Evolutionary conservation across 2,888 invertebrate species (phyloP).

Genomic region (Plagodis pulveraria): DNA sequence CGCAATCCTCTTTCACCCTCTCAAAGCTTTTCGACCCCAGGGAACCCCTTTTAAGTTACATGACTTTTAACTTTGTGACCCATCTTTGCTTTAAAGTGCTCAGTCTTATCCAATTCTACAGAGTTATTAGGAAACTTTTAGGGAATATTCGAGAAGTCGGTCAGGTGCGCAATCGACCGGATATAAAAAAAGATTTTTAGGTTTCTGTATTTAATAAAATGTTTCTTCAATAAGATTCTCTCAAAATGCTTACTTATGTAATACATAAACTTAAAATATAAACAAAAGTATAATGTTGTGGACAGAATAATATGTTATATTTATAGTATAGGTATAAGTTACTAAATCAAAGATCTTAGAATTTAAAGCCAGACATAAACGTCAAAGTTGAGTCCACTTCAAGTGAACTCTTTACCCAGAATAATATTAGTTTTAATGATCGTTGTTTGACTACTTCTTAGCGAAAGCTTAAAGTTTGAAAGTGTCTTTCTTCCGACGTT

Average conservation of each 20-base stretch:
- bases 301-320: not conserved
- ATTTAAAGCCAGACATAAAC: conserved; percentile 32
- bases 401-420: conserved; percentile 34
- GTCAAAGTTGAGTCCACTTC: conserved; percentile 36
- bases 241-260: too few species aligned
- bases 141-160: conserved; percentile 47
- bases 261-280: too few species aligned
- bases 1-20: conserved; percentile 75
- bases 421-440: conserved; percentile 42
- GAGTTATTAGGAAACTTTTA: conserved; percentile 52
- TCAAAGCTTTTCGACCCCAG: conserved; percentile 72
- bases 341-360: conserved; percentile 25
- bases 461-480: conserved; percentile 31
- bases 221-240: not conserved
- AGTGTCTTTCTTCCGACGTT: conserved; percentile 29
- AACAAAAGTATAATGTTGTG: not conserved
- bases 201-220: not conserved
- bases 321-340: conserved; percentile 3
- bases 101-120: conserved; percentile 68
- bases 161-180: conserved; percentile 23
- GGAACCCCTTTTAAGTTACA: conserved; percentile 82
- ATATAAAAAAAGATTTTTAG: not conserved
- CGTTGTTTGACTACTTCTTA: conserved; percentile 38
- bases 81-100: conserved; percentile 79
- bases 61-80: conserved; percentile 84